Evolutionary conservation across 2,113 vertebrate species (phyloP).

Genomic region (Pampusana beccarii): DNA sequence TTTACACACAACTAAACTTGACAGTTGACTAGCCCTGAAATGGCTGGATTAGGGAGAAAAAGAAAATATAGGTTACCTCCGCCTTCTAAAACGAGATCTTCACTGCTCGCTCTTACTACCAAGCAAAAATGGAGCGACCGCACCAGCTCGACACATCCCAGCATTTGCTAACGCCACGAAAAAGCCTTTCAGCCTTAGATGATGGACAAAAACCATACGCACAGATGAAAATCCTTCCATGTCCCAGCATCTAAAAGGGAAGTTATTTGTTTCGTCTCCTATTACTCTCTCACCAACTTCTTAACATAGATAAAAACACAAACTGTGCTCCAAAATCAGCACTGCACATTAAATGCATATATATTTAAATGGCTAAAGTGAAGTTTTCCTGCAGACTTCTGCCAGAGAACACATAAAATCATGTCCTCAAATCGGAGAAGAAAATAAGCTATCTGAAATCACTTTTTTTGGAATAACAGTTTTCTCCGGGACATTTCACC

Average conservation of each 20-base stretch:
- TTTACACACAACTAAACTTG: conserved; percentile 43
- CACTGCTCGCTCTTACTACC: neutral
- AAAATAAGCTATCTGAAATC: neutral
- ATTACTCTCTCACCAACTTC: neutral
- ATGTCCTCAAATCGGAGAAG: neutral
- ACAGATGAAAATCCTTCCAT: neutral
- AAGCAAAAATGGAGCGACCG: neutral
- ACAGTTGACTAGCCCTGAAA: conserved; percentile 43
- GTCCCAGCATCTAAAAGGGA: neutral
- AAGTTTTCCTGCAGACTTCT: neutral
- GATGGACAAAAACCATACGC: neutral
- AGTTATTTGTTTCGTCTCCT: neutral
- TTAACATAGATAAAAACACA: neutral
- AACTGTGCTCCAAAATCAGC: neutral
- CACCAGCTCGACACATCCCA: neutral
- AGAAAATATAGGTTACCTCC: neutral
- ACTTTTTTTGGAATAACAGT: neutral
- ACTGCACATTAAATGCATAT: neutral
- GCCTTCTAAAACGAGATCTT: neutral
- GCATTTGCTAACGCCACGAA: accelerated
- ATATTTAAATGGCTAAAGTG: neutral
- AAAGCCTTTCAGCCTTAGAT: neutral
- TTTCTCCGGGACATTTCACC: neutral
- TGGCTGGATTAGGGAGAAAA: neutral
- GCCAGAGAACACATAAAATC: neutral